These are phyloP conservation scores for Denticeps clupeoides DNA, from an alignment of 2,797 vertebrate species.

Conservation along the genomic window DNA sequence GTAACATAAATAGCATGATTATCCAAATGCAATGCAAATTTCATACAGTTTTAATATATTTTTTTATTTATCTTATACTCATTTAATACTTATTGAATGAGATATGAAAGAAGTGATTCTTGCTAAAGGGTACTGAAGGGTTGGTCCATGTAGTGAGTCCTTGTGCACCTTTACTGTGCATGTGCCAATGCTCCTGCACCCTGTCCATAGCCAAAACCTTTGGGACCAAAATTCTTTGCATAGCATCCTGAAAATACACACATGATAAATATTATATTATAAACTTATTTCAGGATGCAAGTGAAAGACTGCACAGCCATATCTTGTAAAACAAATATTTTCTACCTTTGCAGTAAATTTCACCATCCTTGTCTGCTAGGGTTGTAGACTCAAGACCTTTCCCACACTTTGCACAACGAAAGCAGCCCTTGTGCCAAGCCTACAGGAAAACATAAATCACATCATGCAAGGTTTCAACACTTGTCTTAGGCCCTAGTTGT, in stretches of 20 bases:
- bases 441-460: conserved; percentile 34
- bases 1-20: too few species aligned
- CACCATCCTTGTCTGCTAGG: conserved; percentile 39
- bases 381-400: conserved; percentile 93
- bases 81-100: too few species aligned
- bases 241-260: conserved; percentile 70
- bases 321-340: not conserved
- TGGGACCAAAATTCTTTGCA: conserved; percentile 93
- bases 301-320: too few species aligned
- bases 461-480: not conserved
- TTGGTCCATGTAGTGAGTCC: too few species aligned
- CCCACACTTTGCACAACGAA: conserved; percentile 80
- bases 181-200: conserved; percentile 89
- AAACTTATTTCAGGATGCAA: not conserved
- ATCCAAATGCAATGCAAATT: too few species aligned
- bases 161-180: conserved; percentile 70
- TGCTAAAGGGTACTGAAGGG: too few species aligned
- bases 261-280: not conserved
- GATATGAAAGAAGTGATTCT: too few species aligned
- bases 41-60: too few species aligned
- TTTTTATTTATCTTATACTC: too few species aligned
- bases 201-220: conserved; percentile 90
- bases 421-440: conserved; percentile 92
- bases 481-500: not conserved
- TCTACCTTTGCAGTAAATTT: conserved; percentile 44